These are phyloP conservation scores for Polyergus mexicanus DNA, from an alignment of 1,140 invertebrate species.

Conservation along the genomic window DNA sequence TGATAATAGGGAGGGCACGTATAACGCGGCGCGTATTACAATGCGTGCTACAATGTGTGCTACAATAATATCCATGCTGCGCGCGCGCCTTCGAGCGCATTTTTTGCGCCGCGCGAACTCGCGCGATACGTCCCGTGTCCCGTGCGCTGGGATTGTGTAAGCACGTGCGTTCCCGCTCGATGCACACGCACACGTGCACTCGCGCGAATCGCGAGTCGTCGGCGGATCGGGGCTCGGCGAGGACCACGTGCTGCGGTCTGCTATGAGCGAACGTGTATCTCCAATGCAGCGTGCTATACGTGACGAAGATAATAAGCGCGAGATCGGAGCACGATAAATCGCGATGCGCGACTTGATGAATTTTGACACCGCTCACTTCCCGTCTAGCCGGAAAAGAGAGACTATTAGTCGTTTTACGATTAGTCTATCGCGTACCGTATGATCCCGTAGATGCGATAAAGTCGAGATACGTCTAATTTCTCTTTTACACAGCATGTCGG, in stretches of 20 bases:
- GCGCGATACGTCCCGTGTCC: not conserved
- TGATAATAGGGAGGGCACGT: not conserved
- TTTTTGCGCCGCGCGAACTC: constrained; percentile 23
- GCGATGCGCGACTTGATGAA: not conserved
- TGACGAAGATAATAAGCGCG: not conserved
- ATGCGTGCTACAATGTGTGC: constrained; percentile 4
- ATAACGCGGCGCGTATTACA: not conserved
- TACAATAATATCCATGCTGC: not conserved
- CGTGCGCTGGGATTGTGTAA: not conserved
- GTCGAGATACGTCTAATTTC: constrained; percentile 15
- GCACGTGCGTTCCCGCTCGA: not conserved
- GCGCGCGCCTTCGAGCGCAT: constrained; percentile 2
- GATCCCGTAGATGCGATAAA: constrained; percentile 30
- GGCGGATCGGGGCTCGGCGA: constrained; percentile 3
- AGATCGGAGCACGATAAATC: constrained; percentile 13
- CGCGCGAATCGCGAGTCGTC: constrained; percentile 27
- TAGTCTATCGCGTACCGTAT: constrained; percentile 12
- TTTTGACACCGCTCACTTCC: not conserved
- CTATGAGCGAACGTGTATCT: constrained; percentile 21
- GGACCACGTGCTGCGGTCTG: constrained; percentile 59
- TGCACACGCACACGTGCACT: constrained; percentile 33
- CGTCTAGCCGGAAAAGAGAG: not conserved
- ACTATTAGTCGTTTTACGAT: not conserved
- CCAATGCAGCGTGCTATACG: not conserved
- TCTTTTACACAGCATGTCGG: not conserved